A percentile compares a stretch with the other conserved stretches of the same genome.
Conservation (phyloP, 2,797 vertebrate species). For the Pseudotriccus pelzelni region DNA sequence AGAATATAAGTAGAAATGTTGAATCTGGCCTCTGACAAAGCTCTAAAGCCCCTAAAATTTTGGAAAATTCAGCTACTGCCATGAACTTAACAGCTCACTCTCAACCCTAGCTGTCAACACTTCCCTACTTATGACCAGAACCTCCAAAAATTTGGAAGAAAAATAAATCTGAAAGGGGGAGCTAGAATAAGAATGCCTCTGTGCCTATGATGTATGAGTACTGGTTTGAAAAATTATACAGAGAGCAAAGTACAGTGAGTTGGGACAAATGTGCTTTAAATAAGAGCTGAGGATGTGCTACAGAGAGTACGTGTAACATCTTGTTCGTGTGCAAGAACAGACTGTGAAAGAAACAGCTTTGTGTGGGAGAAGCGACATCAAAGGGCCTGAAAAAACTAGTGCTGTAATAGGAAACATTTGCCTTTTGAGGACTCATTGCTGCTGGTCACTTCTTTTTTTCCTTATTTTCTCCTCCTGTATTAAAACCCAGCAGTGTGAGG, state of each 20-base stretch:
- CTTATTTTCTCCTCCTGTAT: accelerated
- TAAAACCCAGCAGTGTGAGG: not conserved
- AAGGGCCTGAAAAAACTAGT: not conserved
- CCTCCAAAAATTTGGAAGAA: not conserved
- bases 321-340: not conserved
- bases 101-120: not conserved
- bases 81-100: not conserved
- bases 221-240: not conserved
- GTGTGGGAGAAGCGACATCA: conserved; percentile 35
- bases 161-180: not conserved
- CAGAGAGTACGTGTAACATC: not conserved
- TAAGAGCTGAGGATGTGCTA: not conserved
- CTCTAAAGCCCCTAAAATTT: not conserved
- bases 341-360: conserved; percentile 20
- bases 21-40: not conserved
- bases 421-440: not conserved
- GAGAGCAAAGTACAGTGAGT: not conserved
- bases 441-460: not conserved
- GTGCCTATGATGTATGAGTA: not conserved
- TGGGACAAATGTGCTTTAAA: conserved; percentile 33
- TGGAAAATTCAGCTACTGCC: not conserved
- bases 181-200: not conserved
- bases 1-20: not conserved
- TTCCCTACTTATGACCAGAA: not conserved
- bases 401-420: conserved; percentile 38